Evolutionary conservation across 2,113 vertebrate genomes (phyloP), one percentile per base, ranked within the genome.

Genomic region (Mormoops blainvillei): DNA sequence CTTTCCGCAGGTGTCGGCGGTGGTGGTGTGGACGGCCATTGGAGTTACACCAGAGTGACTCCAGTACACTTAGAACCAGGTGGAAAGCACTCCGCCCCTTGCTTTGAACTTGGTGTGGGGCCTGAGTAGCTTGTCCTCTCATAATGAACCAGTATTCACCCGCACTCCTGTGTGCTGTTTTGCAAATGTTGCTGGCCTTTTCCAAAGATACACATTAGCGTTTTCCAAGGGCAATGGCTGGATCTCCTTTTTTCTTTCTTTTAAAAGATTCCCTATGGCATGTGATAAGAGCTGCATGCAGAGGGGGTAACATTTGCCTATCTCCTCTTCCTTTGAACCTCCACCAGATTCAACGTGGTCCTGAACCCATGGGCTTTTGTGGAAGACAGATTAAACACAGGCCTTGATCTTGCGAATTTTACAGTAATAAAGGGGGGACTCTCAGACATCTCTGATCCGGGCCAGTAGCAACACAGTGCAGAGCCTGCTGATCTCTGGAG

Each of bases 301-400:
- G 41, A 76, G 77, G 56, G 61, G 48, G 73, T 68, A 36, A 41
- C 45, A 45, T 87, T 83, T 36, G 4, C 48, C 92, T 83, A 7
- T 87, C 88, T 88, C 48, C 58, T 81, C 67, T 92, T 43, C 77
- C 95, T 96, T 95, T 96, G 96, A 96, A 93, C 68, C 38, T 48
- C 48, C 4, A 48, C 77, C 33, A 68, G 81, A 70, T 50, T 31
- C 15, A 33, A 95, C 2, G 2, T 22, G 38, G 38, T 52, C 33
- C 54, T 68, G 38, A 76, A 67, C 70, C 50, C 0, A 0, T 65
- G 86, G 91, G 77, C 77, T 61, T 97, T 81, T 86, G 71, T 82
- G 83, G 82, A 88, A 86, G 24, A 56, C 54, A 78, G 86, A 89
- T 94, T 70, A 88, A 41, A 56, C 65, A 78, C 80, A 33, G 38